A percentile compares a stretch with the other conserved stretches of the same genome.
These are phyloP conservation scores for Cynoglossus semilaevis DNA, from an alignment of 2,113 vertebrate species.

Conservation along the genomic window DNA sequence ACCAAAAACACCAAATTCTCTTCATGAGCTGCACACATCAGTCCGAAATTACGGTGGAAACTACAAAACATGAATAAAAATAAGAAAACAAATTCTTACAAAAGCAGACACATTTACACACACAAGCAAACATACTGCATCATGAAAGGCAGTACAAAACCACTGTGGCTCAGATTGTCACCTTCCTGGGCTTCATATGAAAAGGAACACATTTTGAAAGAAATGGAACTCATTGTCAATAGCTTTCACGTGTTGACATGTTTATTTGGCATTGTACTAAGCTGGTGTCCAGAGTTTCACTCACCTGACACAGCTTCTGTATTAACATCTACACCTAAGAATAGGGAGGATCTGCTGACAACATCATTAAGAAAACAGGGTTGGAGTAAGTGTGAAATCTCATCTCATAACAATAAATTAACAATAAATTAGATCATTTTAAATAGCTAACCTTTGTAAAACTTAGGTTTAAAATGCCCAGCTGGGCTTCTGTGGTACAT, in stretches of 20 bases:
- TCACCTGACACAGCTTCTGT: not conserved
- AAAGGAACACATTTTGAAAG: constrained; percentile 13
- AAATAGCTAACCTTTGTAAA: no score
- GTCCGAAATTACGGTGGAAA: constrained; percentile 30
- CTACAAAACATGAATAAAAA: constrained; percentile 50
- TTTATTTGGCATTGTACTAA: not conserved
- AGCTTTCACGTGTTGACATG: constrained; percentile 7
- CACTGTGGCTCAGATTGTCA: constrained; percentile 2
- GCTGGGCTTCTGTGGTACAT: no score
- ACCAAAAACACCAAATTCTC: constrained; percentile 21
- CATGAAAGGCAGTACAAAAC: constrained; percentile 6
- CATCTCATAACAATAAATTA: no score
- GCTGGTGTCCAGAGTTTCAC: no score
- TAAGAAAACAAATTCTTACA: constrained; percentile 1
- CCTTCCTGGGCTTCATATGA: constrained; percentile 9
- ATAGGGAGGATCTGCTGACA: no score
- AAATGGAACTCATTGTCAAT: constrained; percentile 10
- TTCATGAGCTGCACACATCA: constrained; percentile 28
- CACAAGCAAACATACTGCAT: constrained; percentile 9
- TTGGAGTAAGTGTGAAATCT: no score
- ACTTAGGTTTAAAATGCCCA: no score
- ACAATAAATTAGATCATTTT: no score
- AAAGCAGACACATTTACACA: not conserved
- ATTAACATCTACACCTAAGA: not conserved
- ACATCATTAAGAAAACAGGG: no score